Evolutionary conservation across 2,113 vertebrate genomes (phyloP).

Genomic region (Montifringilla adamsi): DNA sequence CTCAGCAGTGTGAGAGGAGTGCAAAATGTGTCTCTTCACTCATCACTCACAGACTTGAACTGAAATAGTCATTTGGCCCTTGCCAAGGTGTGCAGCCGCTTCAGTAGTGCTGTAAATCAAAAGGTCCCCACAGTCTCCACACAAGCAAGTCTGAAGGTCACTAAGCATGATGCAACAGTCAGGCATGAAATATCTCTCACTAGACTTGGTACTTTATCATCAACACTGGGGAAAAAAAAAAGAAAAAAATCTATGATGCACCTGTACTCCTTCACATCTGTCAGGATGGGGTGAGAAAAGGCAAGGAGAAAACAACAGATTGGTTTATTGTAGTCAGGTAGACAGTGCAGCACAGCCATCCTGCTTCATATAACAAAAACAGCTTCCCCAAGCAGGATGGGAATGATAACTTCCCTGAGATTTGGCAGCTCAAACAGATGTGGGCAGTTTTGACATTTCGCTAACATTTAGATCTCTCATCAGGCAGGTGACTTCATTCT

Average conservation of each 20-base stretch:
- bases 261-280: not conserved
- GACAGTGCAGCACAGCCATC: not conserved
- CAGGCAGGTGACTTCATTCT: slow-evolving; percentile 45
- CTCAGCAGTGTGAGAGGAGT: slow-evolving; percentile 5
- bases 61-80: slow-evolving; percentile 47
- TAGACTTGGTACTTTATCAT: not conserved
- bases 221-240: not conserved
- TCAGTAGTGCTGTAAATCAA: slow-evolving; percentile 36
- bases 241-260: not conserved
- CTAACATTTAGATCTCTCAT: slow-evolving; percentile 18
- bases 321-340: not conserved
- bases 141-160: slow-evolving; percentile 38
- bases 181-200: slow-evolving; percentile 19
- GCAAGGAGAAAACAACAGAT: not conserved
- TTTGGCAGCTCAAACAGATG: slow-evolving; percentile 16
- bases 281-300: not conserved
- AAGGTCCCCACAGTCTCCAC: not conserved
- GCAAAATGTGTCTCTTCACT: slow-evolving; percentile 41
- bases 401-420: slow-evolving; percentile 19
- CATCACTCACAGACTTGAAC: slow-evolving; percentile 24
- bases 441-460: slow-evolving; percentile 42
- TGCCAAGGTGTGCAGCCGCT: slow-evolving; percentile 53
- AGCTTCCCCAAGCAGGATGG: slow-evolving; percentile 12
- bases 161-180: slow-evolving; percentile 5
- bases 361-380: not conserved